Evolutionary conservation across 2,888 invertebrate species (phyloP).

Genomic region (Nycteola revayana): DNA sequence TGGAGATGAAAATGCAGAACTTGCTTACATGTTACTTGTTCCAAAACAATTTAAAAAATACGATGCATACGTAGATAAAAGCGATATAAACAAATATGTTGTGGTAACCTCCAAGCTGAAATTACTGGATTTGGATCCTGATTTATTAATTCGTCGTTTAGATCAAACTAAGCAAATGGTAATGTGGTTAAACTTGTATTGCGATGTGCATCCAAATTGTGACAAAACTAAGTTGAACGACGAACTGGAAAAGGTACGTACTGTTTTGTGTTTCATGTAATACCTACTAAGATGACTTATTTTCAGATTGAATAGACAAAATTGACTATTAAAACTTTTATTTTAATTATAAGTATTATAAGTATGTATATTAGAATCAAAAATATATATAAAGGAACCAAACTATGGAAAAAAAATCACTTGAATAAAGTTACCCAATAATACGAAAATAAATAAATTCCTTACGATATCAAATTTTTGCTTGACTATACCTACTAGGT

Average conservation of each 20-base stretch:
- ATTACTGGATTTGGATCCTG: constrained; percentile 33
- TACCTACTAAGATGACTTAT: too few relatives aligned
- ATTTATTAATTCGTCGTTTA: constrained; percentile 29
- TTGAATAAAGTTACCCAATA: too few relatives aligned
- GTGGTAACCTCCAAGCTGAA: constrained; percentile 38
- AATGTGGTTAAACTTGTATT: constrained; percentile 45
- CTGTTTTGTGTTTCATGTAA: constrained; percentile 2
- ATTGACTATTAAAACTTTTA: too few relatives aligned
- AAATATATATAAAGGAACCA: too few relatives aligned
- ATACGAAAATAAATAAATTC: too few relatives aligned
- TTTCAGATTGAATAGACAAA: too few relatives aligned
- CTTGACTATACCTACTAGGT: too few relatives aligned
- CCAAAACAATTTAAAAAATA: constrained; percentile 24
- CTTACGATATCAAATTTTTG: too few relatives aligned
- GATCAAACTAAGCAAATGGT: constrained; percentile 45
- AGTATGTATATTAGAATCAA: too few relatives aligned
- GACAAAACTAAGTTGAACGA: constrained; percentile 41
- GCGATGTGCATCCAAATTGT: constrained; percentile 49
- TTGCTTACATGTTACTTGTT: constrained; percentile 28
- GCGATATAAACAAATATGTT: constrained; percentile 32
- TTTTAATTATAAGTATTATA: too few relatives aligned
- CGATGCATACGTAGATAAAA: constrained; percentile 13
- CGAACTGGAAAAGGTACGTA: constrained; percentile 41
- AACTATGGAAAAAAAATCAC: too few relatives aligned
- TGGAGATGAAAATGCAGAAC: constrained; percentile 21